Conservation (phyloP, 2,888 invertebrate species). For the Drosophila putrida region DNA sequence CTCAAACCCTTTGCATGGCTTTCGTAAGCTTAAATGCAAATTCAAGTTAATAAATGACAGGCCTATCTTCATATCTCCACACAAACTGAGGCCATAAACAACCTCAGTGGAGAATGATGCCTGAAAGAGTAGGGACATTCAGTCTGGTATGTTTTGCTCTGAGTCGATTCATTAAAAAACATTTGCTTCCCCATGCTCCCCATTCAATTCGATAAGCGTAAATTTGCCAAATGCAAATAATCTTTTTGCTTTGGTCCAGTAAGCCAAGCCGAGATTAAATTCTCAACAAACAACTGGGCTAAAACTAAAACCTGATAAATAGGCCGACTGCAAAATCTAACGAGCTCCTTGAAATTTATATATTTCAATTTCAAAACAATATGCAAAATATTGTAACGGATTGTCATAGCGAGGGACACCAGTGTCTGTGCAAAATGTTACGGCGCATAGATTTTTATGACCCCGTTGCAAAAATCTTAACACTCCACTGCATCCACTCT, state of each 20-base stretch:
- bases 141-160: background rate
- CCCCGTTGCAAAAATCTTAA: slow-evolving; percentile 47
- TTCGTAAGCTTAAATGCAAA: slow-evolving; percentile 69
- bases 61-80: slow-evolving; percentile 65
- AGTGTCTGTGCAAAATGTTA: slow-evolving; percentile 56
- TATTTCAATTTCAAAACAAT: slow-evolving; percentile 8
- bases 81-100: slow-evolving; percentile 65
- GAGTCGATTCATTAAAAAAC: too few relatives aligned
- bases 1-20: slow-evolving; percentile 15
- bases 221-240: slow-evolving; percentile 77
- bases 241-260: slow-evolving; percentile 45
- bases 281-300: slow-evolving; percentile 56
- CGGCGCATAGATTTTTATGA: slow-evolving; percentile 60
- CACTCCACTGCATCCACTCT: slow-evolving; percentile 29
- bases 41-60: slow-evolving; percentile 72
- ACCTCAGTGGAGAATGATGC: slow-evolving; percentile 39
- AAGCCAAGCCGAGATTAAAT: slow-evolving; percentile 60
- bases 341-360: slow-evolving; percentile 28
- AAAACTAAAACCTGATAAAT: slow-evolving; percentile 60
- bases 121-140: slow-evolving; percentile 9
- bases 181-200: slow-evolving; percentile 1
- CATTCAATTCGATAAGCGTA: slow-evolving; percentile 71
- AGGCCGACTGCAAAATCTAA: slow-evolving; percentile 36
- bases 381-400: slow-evolving; percentile 10
- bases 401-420: slow-evolving; percentile 6